Base-by-base conservation (phyloP, 2,888 invertebrate genomes). In the Xestia c-nigrum region DNA sequence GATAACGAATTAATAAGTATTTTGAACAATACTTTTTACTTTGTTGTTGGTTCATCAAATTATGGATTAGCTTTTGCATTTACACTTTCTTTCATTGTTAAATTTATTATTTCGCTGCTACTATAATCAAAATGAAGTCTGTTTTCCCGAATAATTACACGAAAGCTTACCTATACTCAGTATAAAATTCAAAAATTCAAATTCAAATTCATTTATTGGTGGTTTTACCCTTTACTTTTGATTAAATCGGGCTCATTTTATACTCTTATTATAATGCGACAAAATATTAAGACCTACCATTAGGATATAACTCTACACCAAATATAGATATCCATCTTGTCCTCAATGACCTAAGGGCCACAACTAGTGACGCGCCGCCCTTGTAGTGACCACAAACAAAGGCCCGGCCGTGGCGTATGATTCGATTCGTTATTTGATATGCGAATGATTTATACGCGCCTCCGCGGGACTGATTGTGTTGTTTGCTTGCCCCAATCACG, bases 401-500 rank as follows among this genome's bases (percentile, higher is more conserved):
- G 50, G 72, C 78, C 68, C 66, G 77, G 57, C 68, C 78, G 69
- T 68, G 77, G 63, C 65, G 73, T 72, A 74, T 75, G 80, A 83
- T 80, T 75, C 69, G 83, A 72, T 81, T 75, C 79, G 73, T 80
- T 81, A 78, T 81, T 86, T 81, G 89, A 86, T 85, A 77, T 78
- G 67, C 72, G 80, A 84, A 86, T 87, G 88, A 88, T 88, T 87
- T 84, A 88, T 88, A 74, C 68, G 77, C 67, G 67, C 73, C 59
- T 57, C 52, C 43, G 67, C 72, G 79, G 74, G 84, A 83, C 83
- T 80, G 83, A 89, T 85, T 74, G 81, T 78, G 83, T 81, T 89
- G 88, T 89, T 89, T 85, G 86, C 82, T 74, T 81, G 86, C 64
- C 69, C 82, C 85, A 85, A 89, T 86, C 83, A 86, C 64, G 46